These are phyloP conservation scores for Nannoperca australis DNA, from an alignment of 2,797 vertebrate genomes.

Conservation along the genomic window DNA sequence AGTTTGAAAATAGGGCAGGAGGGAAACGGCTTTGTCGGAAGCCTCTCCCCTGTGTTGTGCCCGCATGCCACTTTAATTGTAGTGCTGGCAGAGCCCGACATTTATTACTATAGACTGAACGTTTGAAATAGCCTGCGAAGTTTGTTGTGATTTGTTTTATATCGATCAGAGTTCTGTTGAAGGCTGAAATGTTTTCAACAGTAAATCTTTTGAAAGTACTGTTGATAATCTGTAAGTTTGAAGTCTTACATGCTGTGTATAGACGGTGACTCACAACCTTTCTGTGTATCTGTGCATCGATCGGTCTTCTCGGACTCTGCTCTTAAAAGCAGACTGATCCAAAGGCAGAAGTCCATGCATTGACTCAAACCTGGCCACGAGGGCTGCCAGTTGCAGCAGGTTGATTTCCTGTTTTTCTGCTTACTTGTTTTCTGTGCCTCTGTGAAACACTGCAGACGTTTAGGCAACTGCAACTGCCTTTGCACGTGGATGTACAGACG, in stretches of 20 bases:
- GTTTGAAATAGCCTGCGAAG: constrained; percentile 21
- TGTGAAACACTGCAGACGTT: constrained; percentile 25
- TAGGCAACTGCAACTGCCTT: not conserved
- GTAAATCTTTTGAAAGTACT: constrained; percentile 9
- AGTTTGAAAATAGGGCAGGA: constrained; percentile 23
- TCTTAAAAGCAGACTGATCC: constrained; percentile 29
- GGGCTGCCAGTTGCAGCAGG: constrained; percentile 54
- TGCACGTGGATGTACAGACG: constrained; percentile 10
- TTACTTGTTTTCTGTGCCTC: constrained; percentile 9
- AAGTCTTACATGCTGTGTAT: not conserved
- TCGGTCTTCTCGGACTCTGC: constrained; percentile 40
- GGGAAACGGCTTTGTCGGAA: not conserved
- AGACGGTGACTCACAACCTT: constrained; percentile 12
- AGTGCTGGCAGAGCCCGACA: constrained; percentile 1
- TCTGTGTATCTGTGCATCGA: constrained; percentile 30
- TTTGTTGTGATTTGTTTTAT: constrained; percentile 23
- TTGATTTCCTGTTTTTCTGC: constrained; percentile 75
- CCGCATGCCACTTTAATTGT: constrained; percentile 31
- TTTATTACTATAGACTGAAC: constrained; percentile 11
- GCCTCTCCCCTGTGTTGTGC: constrained; percentile 1
- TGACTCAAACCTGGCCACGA: constrained; percentile 56
- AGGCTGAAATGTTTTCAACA: constrained; percentile 12
- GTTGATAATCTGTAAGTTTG: constrained; percentile 13
- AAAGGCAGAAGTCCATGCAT: constrained; percentile 37
- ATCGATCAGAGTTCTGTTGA: constrained; percentile 3